A percentile compares a stretch with the other conserved stretches of the same genome.
Evolutionary conservation across 1,140 invertebrate species (phyloP).

Genomic region (Scaptomyza pallida): DNA sequence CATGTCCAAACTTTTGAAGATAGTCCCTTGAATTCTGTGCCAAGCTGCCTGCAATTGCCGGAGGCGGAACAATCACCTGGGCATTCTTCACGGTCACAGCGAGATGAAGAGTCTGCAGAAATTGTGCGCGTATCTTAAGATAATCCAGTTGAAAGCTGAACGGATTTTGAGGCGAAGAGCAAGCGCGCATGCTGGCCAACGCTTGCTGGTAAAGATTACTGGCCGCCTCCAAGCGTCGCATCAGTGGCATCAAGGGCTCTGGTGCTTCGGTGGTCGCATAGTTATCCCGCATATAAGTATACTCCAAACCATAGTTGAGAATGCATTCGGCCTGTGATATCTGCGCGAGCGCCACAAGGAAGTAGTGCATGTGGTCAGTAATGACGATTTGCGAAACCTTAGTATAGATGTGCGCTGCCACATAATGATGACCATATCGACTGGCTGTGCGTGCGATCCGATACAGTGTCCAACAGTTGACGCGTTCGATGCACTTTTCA

Average conservation of each 20-base stretch:
- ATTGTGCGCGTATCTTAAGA: conserved; percentile 89
- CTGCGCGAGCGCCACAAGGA: conserved; percentile 91
- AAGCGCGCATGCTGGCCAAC: conserved; percentile 89
- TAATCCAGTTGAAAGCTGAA: conserved; percentile 91
- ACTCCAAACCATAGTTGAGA: conserved; percentile 83
- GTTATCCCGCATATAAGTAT: conserved; percentile 68
- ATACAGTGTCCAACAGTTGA: conserved; percentile 93
- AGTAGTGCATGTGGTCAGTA: conserved; percentile 95
- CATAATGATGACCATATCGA: conserved; percentile 92
- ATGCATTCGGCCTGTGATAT: conserved; percentile 88
- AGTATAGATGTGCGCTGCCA: conserved; percentile 89
- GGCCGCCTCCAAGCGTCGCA: conserved; percentile 87
- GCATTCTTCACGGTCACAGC: conserved; percentile 92
- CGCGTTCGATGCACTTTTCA: conserved; percentile 85
- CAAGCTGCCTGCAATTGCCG: conserved; percentile 94
- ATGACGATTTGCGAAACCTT: conserved; percentile 90
- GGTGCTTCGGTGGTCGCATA: conserved; percentile 54
- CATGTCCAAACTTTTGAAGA: conserved; percentile 91
- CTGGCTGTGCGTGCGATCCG: conserved; percentile 92
- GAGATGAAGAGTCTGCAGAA: conserved; percentile 90
- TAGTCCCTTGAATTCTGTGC: conserved; percentile 92
- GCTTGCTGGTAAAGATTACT: conserved; percentile 88
- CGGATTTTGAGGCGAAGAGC: conserved; percentile 78
- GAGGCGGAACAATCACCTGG: conserved; percentile 94
- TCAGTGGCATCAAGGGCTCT: conserved; percentile 77